Evolutionary conservation across 2,113 vertebrate species (phyloP), one percentile per base, ranked within the genome.

Genomic region (Donacobius atricapilla): DNA sequence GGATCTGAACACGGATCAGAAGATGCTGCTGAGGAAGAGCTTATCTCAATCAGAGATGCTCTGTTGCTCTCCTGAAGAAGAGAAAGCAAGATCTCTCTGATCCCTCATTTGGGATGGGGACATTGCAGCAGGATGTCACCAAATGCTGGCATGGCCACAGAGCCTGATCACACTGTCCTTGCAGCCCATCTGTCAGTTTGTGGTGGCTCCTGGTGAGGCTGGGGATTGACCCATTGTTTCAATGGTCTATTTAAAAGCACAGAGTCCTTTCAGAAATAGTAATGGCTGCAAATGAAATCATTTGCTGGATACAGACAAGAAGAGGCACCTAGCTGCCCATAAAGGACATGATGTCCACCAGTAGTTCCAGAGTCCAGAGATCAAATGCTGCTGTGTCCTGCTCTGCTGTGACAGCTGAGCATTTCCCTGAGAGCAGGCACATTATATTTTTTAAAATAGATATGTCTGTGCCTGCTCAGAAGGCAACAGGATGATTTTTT

Each of bases 321-420:
- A 66, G 33, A 66, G 47, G n/a, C 40, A 35, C 18, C 2, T 20
- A 54, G 39, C 14, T 33, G 76, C 42, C 45, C 10, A 9, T 22
- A 31, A 51, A 89, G 73, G 63, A 64, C 81, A 85, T 3, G 13
- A 39, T 39, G 77, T 56, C 56, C 60, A 66, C 56, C 44, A 50
- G 53, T 11, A 69, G 64, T 42, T 82, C 60, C 10, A 4, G 58
- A 83, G 37, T 6, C 45, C 14, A 11, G 5, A 71, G 87, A 84
- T 75, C 35, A 87, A 82, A 68, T 37, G 44, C 47, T 87, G 56
- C 84, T 60, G 35, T 93, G 72, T 82, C 72, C 90, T 58, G 15
- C 79, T 69, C 64, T 87, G 87, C 58, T 81, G 65, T 84, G 77
- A 56, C 50, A 47, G 69, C 77, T 44, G 33, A 83, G 66, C 39